These are phyloP conservation scores for Oceanodroma tethys DNA, from an alignment of 2,113 vertebrate genomes.

Conservation along the genomic window DNA sequence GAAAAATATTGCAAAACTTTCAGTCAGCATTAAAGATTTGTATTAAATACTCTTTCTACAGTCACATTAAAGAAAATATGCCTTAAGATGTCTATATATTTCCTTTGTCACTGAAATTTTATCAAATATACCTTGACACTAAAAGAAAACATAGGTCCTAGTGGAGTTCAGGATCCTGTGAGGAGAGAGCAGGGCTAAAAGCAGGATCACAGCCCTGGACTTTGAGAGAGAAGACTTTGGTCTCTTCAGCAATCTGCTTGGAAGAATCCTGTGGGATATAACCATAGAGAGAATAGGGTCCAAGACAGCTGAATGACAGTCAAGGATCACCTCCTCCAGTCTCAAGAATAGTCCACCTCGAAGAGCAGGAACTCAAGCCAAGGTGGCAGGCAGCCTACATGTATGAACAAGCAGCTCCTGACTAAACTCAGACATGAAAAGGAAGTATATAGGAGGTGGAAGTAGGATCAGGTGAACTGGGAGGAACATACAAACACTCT, in stretches of 20 bases:
- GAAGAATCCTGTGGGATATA: neutral
- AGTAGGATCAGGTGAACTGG: neutral
- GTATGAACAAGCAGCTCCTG: neutral
- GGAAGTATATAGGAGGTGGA: neutral
- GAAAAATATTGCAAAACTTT: neutral
- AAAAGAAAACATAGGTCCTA: neutral
- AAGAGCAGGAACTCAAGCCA: neutral
- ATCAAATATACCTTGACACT: neutral
- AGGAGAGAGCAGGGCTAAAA: neutral
- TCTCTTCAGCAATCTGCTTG: neutral
- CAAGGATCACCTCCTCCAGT: neutral
- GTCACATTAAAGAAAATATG: neutral
- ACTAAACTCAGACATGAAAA: neutral
- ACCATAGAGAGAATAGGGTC: neutral
- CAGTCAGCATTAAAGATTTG: neutral
- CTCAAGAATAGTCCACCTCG: fast-evolving
- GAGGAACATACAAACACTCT: neutral
- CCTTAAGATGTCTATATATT: neutral
- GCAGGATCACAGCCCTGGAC: neutral
- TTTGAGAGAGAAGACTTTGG: neutral
- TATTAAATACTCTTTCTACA: neutral
- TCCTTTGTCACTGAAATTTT: neutral
- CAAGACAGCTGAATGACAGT: no score
- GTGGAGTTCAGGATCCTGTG: neutral
- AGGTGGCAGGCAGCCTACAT: neutral